phyloP scores from a whole-genome alignment of 2,888 invertebrate genomes.

The Arge pagana region DNA sequence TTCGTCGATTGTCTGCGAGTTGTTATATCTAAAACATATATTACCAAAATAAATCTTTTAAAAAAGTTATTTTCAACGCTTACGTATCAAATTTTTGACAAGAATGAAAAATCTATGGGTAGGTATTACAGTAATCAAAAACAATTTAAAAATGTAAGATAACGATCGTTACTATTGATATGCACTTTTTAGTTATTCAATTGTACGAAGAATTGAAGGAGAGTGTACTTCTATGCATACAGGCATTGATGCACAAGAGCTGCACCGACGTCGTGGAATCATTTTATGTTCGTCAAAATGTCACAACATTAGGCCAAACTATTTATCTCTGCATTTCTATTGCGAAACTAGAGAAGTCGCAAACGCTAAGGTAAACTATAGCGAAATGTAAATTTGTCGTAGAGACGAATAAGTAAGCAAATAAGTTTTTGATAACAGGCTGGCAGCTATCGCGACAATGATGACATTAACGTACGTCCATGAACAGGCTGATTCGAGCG shows the following conservation, averaged over 20 bases:
- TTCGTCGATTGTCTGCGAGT: slow-evolving; percentile 61
- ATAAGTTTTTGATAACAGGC: slow-evolving; percentile 48
- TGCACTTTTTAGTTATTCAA: slow-evolving; percentile 59
- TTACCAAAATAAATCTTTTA: slow-evolving; percentile 62
- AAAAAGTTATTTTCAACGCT: slow-evolving; percentile 63
- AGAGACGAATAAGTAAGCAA: neutral
- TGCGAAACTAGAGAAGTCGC: slow-evolving; percentile 69
- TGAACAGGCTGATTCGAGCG: slow-evolving; percentile 61
- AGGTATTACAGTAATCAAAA: slow-evolving; percentile 39
- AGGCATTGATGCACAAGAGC: slow-evolving; percentile 59
- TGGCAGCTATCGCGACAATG: slow-evolving; percentile 65
- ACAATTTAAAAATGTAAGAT: slow-evolving; percentile 21
- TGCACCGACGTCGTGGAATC: slow-evolving; percentile 61
- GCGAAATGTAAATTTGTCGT: neutral
- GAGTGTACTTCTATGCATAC: slow-evolving; percentile 63
- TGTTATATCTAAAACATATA: slow-evolving; percentile 60
- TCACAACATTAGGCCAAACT: slow-evolving; percentile 68
- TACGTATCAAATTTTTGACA: slow-evolving; percentile 64
- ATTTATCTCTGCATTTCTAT: slow-evolving; percentile 69
- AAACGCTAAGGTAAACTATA: slow-evolving; percentile 65
- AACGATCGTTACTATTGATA: slow-evolving; percentile 13
- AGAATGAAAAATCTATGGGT: slow-evolving; percentile 61
- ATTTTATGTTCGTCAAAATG: slow-evolving; percentile 64
- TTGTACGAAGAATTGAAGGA: slow-evolving; percentile 70
- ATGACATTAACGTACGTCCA: slow-evolving; percentile 68